A percentile compares a stretch with the other conserved stretches of the same genome.
phyloP scores from a whole-genome alignment of 2,888 invertebrate genomes.

The Tachina lurida region DNA sequence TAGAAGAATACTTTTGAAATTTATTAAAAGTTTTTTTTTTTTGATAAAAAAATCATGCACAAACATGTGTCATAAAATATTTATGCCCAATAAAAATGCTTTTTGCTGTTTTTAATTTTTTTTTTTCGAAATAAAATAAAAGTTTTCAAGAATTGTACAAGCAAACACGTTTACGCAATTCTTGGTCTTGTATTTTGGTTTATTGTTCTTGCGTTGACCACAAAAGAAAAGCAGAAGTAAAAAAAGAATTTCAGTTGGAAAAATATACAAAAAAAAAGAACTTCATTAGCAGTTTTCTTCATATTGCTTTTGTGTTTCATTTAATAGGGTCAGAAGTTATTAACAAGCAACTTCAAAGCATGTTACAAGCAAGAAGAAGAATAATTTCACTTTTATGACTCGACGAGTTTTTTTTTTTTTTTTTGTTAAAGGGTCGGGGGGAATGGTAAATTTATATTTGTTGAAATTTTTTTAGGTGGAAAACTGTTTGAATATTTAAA shows the following conservation, averaged over 20 bases:
- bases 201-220: slow-evolving; percentile 6
- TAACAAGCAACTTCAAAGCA: slow-evolving; percentile 43
- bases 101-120: background rate
- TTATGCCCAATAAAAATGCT: slow-evolving; percentile 2
- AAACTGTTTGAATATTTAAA: too few species aligned
- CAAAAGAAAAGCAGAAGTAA: background rate
- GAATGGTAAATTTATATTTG: background rate
- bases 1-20: too few species aligned
- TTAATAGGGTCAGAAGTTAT: slow-evolving; percentile 58
- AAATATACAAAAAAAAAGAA: background rate
- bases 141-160: background rate
- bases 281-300: slow-evolving; percentile 35
- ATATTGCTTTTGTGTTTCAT: slow-evolving; percentile 12
- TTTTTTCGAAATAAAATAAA: background rate
- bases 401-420: background rate
- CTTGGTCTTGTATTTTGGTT: background rate
- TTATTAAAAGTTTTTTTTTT: too few species aligned
- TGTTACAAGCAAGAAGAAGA: slow-evolving; percentile 41
- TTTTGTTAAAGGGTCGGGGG: too few species aligned
- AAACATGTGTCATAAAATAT: background rate
- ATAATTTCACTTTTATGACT: slow-evolving; percentile 60
- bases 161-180: background rate
- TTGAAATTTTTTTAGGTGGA: background rate
- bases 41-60: background rate
- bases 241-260: background rate